Base-by-base conservation (phyloP, 2,888 invertebrate species). In the Gymnoscelis rufifasciata region DNA sequence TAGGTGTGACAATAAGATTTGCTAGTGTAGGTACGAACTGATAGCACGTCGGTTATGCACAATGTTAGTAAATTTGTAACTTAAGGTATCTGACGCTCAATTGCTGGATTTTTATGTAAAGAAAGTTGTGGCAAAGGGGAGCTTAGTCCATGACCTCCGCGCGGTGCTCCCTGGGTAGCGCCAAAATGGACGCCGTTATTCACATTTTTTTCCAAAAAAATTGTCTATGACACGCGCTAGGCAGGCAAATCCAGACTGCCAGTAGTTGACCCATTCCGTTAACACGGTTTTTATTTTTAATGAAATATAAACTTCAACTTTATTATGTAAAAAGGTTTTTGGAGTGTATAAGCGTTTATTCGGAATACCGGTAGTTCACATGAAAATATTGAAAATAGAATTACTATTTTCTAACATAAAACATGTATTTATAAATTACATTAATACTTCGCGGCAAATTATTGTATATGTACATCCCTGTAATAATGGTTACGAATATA, bases 91-190 rank as follows among this genome's bases (percentile, higher is more conserved):
- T 45, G 36, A 50, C 41, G 56, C 56, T 56, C 56, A 56, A 54
- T 56, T 47, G 51, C 53, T 51, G 44, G 40, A 44, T 44, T 50
- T 48, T 54, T 61, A 37, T 45, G 14, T 56, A 59, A 53, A 54
- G 58, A 56, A 54, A 61, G 57, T 62, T 71, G 68, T 77, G 76
- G 74, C 77, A 75, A 77, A 84, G 84, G 84, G 84, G 84, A 78
- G 83, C 83, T 74, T 64, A 73, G 84, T 86, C 84, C 84, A 86
- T 84, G 75, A 82, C 84, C 84, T 86, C 84, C 84, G 75, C 84
- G 84, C 79, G 84, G 84, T 86, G 84, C 84, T 82, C 84, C 86
- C 86, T 83, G 84, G 84, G 86, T 86, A 74, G 83, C 84, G 84
- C 84, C 81, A 84, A 83, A 66, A 84, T 83, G 84, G 84, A 84